Conservation (phyloP, 2,888 invertebrate species). For the Chaetogeoica ovagalla region DNA sequence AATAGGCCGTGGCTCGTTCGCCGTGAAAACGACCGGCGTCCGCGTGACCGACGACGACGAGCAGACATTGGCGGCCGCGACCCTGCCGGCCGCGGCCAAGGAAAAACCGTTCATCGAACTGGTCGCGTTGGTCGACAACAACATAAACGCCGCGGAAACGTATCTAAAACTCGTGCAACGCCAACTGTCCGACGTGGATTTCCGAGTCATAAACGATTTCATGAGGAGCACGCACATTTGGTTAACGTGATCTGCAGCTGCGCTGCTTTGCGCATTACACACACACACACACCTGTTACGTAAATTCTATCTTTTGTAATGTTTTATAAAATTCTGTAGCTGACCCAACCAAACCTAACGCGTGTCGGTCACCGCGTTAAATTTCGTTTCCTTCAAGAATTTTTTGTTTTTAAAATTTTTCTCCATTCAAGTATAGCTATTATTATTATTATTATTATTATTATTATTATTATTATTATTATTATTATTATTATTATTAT, state of each 20-base stretch:
- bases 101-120: neutral
- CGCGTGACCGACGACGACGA: neutral
- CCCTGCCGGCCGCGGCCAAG: neutral
- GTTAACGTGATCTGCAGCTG: neutral
- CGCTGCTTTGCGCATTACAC: too few relatives aligned
- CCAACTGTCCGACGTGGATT: neutral
- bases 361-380: too few relatives aligned
- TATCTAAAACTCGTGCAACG: neutral
- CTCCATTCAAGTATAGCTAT: too few relatives aligned
- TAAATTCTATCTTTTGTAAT: too few relatives aligned
- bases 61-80: neutral
- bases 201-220: conserved; percentile 5
- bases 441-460: too few relatives aligned
- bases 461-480: too few relatives aligned
- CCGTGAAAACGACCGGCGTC: neutral
- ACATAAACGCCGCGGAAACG: conserved; percentile 29
- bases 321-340: too few relatives aligned
- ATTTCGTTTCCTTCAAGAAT: too few relatives aligned
- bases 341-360: too few relatives aligned
- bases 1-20: conserved; percentile 1
- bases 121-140: conserved; percentile 40
- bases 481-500: too few relatives aligned
- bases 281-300: too few relatives aligned
- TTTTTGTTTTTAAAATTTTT: too few relatives aligned
- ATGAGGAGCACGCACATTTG: conserved; percentile 35